Evolutionary conservation across 2,888 invertebrate species (phyloP).

Genomic region (Apotomis betuletana): DNA sequence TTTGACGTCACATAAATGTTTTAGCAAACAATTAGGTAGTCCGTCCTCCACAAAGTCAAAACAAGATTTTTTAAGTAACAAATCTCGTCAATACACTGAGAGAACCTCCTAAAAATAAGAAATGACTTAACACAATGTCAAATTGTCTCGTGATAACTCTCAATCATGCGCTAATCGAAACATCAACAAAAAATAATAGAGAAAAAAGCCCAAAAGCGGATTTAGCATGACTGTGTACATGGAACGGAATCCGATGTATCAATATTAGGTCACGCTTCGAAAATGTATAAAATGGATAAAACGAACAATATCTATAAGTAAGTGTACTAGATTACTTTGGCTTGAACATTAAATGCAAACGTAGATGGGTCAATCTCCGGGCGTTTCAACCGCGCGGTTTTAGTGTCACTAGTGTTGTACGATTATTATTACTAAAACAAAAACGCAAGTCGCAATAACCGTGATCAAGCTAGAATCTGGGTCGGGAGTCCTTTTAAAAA

Average conservation of each 20-base stretch:
- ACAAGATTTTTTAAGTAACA: constrained; percentile 55
- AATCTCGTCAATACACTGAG: constrained; percentile 62
- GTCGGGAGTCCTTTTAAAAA: too few relatives aligned
- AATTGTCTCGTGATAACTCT: constrained; percentile 78
- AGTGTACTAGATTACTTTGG: constrained; percentile 2
- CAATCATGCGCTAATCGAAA: constrained; percentile 79
- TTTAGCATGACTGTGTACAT: constrained; percentile 68
- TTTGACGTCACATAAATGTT: constrained; percentile 42
- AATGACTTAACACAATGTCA: constrained; percentile 75
- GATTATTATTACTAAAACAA: too few relatives aligned
- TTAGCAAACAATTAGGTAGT: constrained; percentile 35
- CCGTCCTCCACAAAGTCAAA: constrained; percentile 53
- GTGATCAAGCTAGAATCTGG: too few relatives aligned
- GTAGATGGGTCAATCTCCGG: too few relatives aligned
- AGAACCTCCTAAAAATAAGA: constrained; percentile 73
- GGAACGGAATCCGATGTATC: constrained; percentile 68
- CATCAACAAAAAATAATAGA: constrained; percentile 71
- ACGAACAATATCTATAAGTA: constrained; percentile 1
- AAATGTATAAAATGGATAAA: constrained; percentile 4
- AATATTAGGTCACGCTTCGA: constrained; percentile 67
- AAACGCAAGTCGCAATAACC: too few relatives aligned
- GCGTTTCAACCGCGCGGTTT: too few relatives aligned
- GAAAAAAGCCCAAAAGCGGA: constrained; percentile 75
- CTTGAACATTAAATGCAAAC: too few relatives aligned
- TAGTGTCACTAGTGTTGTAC: too few relatives aligned